Percentiles rank a stretch among this genome's conserved stretches.
These are phyloP conservation scores for Pseudotriccus pelzelni DNA, from an alignment of 2,797 vertebrate species.

Conservation along the genomic window DNA sequence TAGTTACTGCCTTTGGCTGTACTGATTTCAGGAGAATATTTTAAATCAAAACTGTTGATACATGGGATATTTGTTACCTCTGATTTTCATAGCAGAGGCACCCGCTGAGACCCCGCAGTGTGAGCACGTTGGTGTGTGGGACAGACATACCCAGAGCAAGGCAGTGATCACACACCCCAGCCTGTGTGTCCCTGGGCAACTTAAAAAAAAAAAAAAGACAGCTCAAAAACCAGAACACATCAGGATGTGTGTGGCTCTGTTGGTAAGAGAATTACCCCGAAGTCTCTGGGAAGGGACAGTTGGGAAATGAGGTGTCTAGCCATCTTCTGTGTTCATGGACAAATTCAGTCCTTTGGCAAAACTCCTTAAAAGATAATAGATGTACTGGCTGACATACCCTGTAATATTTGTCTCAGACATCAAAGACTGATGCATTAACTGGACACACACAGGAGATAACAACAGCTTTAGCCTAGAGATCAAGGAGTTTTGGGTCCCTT, in stretches of 20 bases:
- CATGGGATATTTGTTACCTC: background rate
- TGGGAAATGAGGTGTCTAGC: background rate
- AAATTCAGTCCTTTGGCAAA: background rate
- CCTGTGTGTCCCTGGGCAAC: background rate
- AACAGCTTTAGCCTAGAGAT: background rate
- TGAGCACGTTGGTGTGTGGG: background rate
- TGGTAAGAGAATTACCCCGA: background rate
- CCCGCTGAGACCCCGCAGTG: background rate
- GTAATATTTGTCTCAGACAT: background rate
- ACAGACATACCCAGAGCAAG: background rate
- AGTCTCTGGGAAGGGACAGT: background rate
- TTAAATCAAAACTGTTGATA: constrained; percentile 12
- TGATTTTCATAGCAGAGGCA: background rate
- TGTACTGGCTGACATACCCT: background rate
- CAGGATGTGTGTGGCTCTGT: accelerated
- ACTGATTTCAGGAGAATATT: background rate
- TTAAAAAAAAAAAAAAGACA: background rate
- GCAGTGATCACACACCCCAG: background rate
- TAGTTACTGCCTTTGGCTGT: constrained; percentile 23
- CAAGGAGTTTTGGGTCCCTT: background rate
- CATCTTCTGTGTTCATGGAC: background rate
- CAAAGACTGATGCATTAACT: background rate
- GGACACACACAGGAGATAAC: background rate
- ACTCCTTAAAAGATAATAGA: background rate
- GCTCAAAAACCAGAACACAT: background rate